Percentiles rank a stretch among this genome's conserved stretches.
phyloP scores from a whole-genome alignment of 2,113 vertebrate species.

The Rhineura floridana region DNA sequence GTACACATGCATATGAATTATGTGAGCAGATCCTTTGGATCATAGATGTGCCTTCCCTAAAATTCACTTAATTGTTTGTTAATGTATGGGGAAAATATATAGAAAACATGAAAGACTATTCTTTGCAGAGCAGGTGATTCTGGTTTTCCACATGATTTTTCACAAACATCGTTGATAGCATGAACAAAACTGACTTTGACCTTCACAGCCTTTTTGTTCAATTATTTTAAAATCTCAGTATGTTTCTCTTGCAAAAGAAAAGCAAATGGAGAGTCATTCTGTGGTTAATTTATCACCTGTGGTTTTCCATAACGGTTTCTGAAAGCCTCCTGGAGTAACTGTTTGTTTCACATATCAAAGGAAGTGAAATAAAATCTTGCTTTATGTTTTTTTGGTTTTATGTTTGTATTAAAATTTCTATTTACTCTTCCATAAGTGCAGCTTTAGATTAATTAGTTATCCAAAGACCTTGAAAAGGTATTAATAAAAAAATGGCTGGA shows the following conservation, averaged over 20 bases:
- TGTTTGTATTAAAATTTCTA: slow-evolving; percentile 51
- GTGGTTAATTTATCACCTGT: slow-evolving; percentile 69
- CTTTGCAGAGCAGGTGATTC: slow-evolving; percentile 33
- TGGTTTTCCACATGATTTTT: slow-evolving; percentile 34
- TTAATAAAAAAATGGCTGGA: slow-evolving; percentile 1
- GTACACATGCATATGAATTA: neutral
- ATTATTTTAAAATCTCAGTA: slow-evolving; percentile 56
- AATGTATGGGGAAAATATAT: neutral
- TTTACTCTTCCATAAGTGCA: slow-evolving; percentile 8
- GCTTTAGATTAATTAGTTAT: slow-evolving; percentile 54
- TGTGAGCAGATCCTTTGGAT: neutral
- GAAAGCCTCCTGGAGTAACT: slow-evolving; percentile 52
- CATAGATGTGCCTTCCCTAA: neutral
- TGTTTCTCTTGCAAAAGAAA: slow-evolving; percentile 53
- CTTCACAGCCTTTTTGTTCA: slow-evolving; percentile 41
- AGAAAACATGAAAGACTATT: slow-evolving; percentile 9
- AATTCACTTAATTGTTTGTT: neutral
- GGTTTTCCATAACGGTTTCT: slow-evolving; percentile 65
- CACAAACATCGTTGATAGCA: slow-evolving; percentile 38
- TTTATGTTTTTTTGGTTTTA: slow-evolving; percentile 66
- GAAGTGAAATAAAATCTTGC: slow-evolving; percentile 72
- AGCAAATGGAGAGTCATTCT: slow-evolving; percentile 59
- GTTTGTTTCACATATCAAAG: slow-evolving; percentile 66
- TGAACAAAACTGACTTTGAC: slow-evolving; percentile 55
- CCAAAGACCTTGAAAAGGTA: slow-evolving; percentile 38